These are phyloP conservation scores for Troilus luridus DNA, from an alignment of 2,888 invertebrate genomes.

Conservation along the genomic window DNA sequence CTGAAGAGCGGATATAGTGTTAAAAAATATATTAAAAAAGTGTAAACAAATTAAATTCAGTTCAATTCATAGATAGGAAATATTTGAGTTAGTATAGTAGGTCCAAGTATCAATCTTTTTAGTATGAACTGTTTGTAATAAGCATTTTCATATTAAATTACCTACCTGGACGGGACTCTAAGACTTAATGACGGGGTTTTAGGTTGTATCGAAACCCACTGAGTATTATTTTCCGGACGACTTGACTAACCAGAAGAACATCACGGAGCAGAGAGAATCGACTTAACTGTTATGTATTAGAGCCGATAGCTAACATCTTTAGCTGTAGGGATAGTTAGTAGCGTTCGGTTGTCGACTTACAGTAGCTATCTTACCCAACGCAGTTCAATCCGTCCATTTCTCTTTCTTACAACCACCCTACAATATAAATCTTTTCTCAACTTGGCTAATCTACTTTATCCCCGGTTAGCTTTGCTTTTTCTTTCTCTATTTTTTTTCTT, in stretches of 20 bases:
- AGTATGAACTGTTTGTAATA: neutral
- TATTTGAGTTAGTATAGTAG: neutral
- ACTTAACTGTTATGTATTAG: constrained; percentile 4
- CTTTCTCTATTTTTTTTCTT: neutral
- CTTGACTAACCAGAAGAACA: neutral
- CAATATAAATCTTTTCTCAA: constrained; percentile 6
- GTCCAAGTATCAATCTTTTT: neutral
- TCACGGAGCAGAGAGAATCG: neutral
- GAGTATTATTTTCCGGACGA: constrained; percentile 13
- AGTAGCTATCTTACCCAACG: neutral
- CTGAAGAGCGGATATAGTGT: too few relatives aligned
- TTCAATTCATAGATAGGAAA: too few relatives aligned
- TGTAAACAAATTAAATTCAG: too few relatives aligned
- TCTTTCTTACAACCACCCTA: neutral
- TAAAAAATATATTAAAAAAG: too few relatives aligned
- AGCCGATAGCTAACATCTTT: neutral
- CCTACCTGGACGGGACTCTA: neutral
- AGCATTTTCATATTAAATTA: neutral
- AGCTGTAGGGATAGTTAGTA: neutral
- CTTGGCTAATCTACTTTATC: constrained; percentile 40
- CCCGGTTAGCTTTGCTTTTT: constrained; percentile 13
- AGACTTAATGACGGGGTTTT: neutral
- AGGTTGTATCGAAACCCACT: neutral
- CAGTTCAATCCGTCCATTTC: neutral
- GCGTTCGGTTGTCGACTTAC: neutral